A percentile compares a stretch with the other conserved stretches of the same genome.
Evolutionary conservation across 53 echinoderm and acorn worm genomes (phyloP).

Genomic region (Hippasteria phrygiana): DNA sequence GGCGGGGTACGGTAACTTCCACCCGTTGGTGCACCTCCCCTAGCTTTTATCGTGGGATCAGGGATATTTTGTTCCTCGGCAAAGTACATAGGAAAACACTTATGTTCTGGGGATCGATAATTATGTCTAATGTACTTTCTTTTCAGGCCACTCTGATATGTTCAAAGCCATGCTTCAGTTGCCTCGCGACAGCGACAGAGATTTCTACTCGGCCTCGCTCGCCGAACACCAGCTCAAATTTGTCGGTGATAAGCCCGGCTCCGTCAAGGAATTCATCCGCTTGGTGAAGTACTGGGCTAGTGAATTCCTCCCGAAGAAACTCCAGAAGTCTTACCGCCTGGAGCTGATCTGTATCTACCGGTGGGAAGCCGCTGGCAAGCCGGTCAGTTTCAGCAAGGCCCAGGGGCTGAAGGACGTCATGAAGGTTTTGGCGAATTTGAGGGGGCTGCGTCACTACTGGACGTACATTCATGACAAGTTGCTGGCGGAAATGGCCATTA

Average conservation of each 20-base stretch:
- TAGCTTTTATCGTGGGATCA: no score
- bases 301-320: neutral
- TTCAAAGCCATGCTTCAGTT: slow-evolving; percentile 35
- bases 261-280: slow-evolving; percentile 48
- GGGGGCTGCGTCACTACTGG: slow-evolving; percentile 12
- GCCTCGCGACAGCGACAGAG: neutral
- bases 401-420: slow-evolving; percentile 46
- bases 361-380: slow-evolving; percentile 40
- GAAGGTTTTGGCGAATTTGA: neutral
- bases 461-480: neutral
- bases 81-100: no score
- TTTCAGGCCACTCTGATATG: slow-evolving; percentile 2
- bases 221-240: slow-evolving; percentile 32
- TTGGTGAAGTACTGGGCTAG: slow-evolving; percentile 62
- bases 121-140: neutral
- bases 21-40: no score
- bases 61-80: no score
- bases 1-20: no score
- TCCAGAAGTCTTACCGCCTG: slow-evolving; percentile 45
- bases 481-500: neutral
- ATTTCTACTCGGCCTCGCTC: slow-evolving; percentile 53
- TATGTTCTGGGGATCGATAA: neutral
- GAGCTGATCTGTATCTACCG: slow-evolving; percentile 54
- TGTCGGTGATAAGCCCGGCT: slow-evolving; percentile 1
- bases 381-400: neutral